Base-by-base conservation (phyloP, 2,797 vertebrate species). In the Anguilla anguilla region DNA sequence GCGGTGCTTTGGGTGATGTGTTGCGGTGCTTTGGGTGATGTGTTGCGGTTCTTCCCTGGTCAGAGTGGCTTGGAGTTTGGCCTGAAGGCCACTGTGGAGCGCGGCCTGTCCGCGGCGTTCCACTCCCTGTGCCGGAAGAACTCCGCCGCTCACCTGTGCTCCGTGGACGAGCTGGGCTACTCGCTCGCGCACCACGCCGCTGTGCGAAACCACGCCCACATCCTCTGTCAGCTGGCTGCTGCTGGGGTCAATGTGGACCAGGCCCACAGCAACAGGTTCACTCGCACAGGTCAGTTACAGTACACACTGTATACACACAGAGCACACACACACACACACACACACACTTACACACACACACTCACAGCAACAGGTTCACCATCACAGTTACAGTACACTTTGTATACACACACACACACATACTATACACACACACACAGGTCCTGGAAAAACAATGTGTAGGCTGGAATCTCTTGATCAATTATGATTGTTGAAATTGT, bases 101-200 rank as follows among this genome's bases (percentile, higher is more conserved):
- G 95, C 84, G 96, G 96, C 17, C 89, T 97, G 28, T 89, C 90
- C 13, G 94, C 95, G 2, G 88, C 93, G 83, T 96, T 96, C 91
- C 89, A 94, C 9, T 94, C 95, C 0, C 93, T 96, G 13, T 94
- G 94, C 85, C 92, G 93, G 49, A 96, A 92, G 91, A 96, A 93
- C 84, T 92, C 95, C 1, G 88, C 93, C 17, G 94, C 94, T 0
- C 94, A 93, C 0, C 94, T 96, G 84, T 92, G 91, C 6, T 86
- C 93, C 51, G 89, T 94, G 3, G 96, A 97, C 77, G 96, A 95
- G 53, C 86, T 87, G 0, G 96, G 96, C 17, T 95, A 94, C 74
- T 83, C 94, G 28, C 92, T 95, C 57, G 92, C 96, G 81, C 96
- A 97, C 83, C 92, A 96, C 0, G 95, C 96, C 3, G 94, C 96